Evolutionary conservation across 2,797 vertebrate genomes (phyloP).

Genomic region (Agapornis canus): DNA sequence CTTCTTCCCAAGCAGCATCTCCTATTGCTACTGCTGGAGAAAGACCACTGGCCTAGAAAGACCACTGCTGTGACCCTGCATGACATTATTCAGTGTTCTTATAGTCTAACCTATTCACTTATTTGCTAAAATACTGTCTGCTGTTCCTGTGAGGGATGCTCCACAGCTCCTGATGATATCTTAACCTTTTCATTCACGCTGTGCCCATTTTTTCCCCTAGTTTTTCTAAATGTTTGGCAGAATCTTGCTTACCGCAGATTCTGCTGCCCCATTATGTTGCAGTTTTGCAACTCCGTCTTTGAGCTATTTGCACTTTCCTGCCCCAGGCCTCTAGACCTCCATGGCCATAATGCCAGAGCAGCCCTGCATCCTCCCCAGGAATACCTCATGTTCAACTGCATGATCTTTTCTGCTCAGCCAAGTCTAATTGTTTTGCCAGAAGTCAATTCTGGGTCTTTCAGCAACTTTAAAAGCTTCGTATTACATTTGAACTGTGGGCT

Average conservation of each 20-base stretch:
- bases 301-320: background rate
- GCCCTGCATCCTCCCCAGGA: background rate
- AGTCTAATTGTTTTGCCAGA: background rate
- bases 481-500: background rate
- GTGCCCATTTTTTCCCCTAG: background rate
- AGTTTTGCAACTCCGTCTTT: background rate
- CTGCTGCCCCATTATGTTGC: background rate
- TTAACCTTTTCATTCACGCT: background rate
- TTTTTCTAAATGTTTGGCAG: background rate
- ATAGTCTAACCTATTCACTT: background rate
- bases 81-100: background rate
- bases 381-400: background rate
- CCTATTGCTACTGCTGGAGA: background rate
- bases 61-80: background rate
- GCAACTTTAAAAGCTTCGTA: slow-evolving; percentile 2
- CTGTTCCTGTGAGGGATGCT: background rate
- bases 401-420: background rate
- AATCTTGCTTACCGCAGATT: background rate
- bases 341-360: background rate
- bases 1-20: background rate
- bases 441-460: slow-evolving; percentile 16
- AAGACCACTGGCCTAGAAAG: background rate
- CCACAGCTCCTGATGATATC: background rate
- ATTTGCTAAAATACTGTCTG: background rate
- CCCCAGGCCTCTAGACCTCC: background rate